These are phyloP conservation scores for Leucozona laternaria DNA, from an alignment of 2,888 invertebrate species.

Conservation along the genomic window DNA sequence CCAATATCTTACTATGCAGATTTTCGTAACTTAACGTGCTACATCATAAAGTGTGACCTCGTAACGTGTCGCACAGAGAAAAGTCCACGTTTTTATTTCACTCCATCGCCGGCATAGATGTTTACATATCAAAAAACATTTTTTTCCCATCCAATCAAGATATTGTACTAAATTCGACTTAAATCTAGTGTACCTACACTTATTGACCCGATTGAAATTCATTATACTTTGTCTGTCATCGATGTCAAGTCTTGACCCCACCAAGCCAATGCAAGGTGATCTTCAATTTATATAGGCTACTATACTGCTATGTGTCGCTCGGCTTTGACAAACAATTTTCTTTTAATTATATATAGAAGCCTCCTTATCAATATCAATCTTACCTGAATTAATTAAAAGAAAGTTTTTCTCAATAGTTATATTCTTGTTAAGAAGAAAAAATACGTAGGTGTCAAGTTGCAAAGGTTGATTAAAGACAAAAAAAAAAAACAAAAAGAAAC, in stretches of 20 bases:
- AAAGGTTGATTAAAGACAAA: not conserved
- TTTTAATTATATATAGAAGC: not conserved
- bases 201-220: not conserved
- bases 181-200: not conserved
- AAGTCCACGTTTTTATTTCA: no score
- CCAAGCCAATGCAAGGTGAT: not conserved
- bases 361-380: not conserved
- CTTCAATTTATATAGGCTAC: slow-evolving; percentile 11
- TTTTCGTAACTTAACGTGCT: no score
- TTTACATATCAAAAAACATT: no score
- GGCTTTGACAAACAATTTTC: slow-evolving; percentile 20
- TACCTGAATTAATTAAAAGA: slow-evolving; percentile 41
- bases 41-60: no score
- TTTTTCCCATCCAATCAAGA: not conserved
- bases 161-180: not conserved
- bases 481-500: not conserved
- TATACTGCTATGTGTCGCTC: not conserved
- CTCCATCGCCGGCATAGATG: no score
- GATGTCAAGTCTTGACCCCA: slow-evolving; percentile 12
- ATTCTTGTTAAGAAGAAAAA: not conserved
- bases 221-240: not conserved
- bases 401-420: not conserved
- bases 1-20: no score
- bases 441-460: not conserved
- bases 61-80: no score